phyloP scores from a whole-genome alignment of 2,888 invertebrate species.

The Nebria brevicollis region DNA sequence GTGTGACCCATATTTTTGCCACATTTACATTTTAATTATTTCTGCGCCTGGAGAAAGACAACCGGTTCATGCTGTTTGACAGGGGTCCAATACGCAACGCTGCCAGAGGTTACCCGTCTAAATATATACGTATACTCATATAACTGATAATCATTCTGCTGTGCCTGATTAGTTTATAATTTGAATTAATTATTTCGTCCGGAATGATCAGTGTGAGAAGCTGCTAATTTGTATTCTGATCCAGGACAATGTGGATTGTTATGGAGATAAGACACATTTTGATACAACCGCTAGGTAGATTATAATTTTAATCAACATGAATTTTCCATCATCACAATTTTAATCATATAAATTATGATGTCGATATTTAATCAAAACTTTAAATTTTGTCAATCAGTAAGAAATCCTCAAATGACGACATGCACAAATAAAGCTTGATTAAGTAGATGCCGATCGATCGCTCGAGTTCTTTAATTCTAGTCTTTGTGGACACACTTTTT shows the following conservation, averaged over 20 bases:
- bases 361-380: no score
- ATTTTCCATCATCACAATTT: background rate
- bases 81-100: background rate
- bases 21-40: background rate
- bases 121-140: background rate
- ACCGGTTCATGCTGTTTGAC: background rate
- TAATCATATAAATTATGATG: background rate
- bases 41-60: background rate
- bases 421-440: no score
- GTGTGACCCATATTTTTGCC: background rate
- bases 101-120: background rate
- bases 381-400: no score
- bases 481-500: no score
- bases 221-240: constrained; percentile 1
- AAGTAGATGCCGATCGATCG: no score
- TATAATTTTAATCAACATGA: no score
- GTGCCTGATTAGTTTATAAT: background rate
- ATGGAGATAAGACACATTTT: no score
- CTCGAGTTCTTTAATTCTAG: no score
- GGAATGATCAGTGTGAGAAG: background rate
- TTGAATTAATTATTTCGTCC: background rate
- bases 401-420: no score
- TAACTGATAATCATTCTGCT: background rate
- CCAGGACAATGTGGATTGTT: no score
- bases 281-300: no score